A percentile compares a stretch with the other conserved stretches of the same genome.
Evolutionary conservation across 2,888 invertebrate genomes (phyloP).

Genomic region (Corbicula japonica): DNA sequence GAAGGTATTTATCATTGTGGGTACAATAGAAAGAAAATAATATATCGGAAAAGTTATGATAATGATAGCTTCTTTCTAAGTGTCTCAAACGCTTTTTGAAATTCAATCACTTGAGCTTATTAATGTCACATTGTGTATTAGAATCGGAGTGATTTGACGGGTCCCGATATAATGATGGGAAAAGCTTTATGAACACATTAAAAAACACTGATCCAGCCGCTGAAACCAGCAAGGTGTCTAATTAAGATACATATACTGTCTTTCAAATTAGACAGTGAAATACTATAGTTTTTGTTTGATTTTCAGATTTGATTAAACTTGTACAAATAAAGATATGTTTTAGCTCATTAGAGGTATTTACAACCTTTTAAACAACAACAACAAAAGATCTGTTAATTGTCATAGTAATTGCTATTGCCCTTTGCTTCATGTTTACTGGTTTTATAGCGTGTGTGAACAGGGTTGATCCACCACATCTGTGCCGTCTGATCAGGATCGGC

Average conservation of each 20-base stretch:
- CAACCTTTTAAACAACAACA: no score
- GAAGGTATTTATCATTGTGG: slow-evolving; percentile 64
- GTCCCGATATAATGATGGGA: slow-evolving; percentile 32
- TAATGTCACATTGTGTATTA: slow-evolving; percentile 45
- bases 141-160: slow-evolving; percentile 25
- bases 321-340: no score
- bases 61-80: slow-evolving; percentile 53
- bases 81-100: slow-evolving; percentile 47
- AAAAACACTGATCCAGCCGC: slow-evolving; percentile 11
- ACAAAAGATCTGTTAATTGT: no score
- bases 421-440: no score
- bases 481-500: no score
- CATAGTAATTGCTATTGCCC: no score
- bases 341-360: no score
- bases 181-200: background rate
- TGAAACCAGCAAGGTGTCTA: slow-evolving; percentile 19
- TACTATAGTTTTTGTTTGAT: no score
- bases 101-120: slow-evolving; percentile 52
- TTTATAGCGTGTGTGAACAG: no score
- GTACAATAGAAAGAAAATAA: slow-evolving; percentile 64
- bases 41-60: slow-evolving; percentile 66
- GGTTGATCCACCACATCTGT: no score
- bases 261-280: background rate
- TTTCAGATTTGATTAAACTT: no score
- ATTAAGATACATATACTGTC: slow-evolving; percentile 20